These are phyloP conservation scores for Microchirus variegatus DNA, from an alignment of 2,797 vertebrate species.

Conservation along the genomic window DNA sequence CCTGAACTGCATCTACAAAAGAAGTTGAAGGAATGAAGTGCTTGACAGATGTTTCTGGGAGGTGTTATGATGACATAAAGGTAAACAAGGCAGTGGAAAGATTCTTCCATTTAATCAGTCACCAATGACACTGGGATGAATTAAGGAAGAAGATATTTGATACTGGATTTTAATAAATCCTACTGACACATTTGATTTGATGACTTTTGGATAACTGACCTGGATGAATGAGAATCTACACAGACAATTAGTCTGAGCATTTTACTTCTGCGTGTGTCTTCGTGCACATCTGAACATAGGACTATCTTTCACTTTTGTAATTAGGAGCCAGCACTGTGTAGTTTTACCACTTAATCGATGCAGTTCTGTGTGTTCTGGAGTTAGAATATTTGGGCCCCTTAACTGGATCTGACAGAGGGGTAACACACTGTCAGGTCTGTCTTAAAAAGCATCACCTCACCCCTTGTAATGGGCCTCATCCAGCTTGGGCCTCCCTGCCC, in stretches of 20 bases:
- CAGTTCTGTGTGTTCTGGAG: neutral
- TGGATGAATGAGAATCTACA: neutral
- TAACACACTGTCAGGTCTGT: constrained; percentile 52
- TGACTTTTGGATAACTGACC: neutral
- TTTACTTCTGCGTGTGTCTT: too few species aligned
- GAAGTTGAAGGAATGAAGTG: neutral
- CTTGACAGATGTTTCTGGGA: constrained; percentile 7
- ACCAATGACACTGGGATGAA: constrained; percentile 21
- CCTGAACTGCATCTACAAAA: neutral
- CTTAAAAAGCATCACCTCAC: constrained; percentile 60
- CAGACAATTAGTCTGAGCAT: too few species aligned
- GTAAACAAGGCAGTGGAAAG: constrained; percentile 45
- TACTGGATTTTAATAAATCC: too few species aligned
- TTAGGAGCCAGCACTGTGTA: constrained; percentile 6
- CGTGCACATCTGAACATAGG: neutral
- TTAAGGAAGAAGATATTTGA: constrained; percentile 4
- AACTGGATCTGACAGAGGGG: constrained; percentile 56
- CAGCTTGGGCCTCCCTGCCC: constrained; percentile 10
- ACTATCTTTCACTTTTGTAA: neutral
- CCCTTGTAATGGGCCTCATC: constrained; percentile 61
- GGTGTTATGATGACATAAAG: constrained; percentile 20
- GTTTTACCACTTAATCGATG: constrained; percentile 2
- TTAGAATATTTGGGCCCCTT: constrained; percentile 35
- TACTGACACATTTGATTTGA: too few species aligned
- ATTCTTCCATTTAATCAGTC: constrained; percentile 23